Evolutionary conservation across 2,797 vertebrate species (phyloP), one percentile per base, ranked within the genome.

Genomic region (Bryconaethiops microstoma): DNA sequence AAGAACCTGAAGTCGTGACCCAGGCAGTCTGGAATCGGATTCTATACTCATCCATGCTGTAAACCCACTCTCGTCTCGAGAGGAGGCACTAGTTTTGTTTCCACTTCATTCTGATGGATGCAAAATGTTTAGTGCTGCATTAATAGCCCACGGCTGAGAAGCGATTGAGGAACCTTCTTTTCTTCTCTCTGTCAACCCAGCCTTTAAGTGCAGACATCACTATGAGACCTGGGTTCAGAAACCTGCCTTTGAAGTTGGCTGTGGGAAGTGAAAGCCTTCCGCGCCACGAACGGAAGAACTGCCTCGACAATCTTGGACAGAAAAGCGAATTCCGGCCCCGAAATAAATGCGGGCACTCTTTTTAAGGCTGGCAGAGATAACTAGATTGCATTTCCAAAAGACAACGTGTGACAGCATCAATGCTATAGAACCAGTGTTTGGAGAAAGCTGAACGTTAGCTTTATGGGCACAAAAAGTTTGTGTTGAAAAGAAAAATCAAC

Each of bases 221-320:
- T 63, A 64, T 25, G 45, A 23, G 62, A 64, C 70, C 50, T 23
- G 21, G 60, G 25, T 54, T 29, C 70, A 71, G 64, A 40, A 76
- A 17, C 62, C 69, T 72, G 78, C 21, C 78, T 86, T 86, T 86
- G 79, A 83, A 83, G 82, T 73, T 55, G 19, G 45, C 78, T 50
- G 21, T 62, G 48, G 65, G 65, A 54, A 64, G 62, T 1, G 3
- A 25, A 63, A 76, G 76, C 74, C 74, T 82, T 39, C 57, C 39
- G 64, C 63, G 29, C 74, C 60, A 52, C 25, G 39, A 76, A 81
- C 72, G 57, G 54, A 80, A 78, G 76, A 5, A 19, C 0, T 6
- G 8, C 29, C 21, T 45, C 57, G 21, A 29, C 29, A 62, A 1
- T 25, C 29, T 29, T 29, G n/a, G n/a, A n/a, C n/a, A n/a, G 29